Percentiles rank a stretch among this genome's conserved stretches.
phyloP scores from a whole-genome alignment of 2,113 vertebrate species.

The Brachyistius frenatus region DNA sequence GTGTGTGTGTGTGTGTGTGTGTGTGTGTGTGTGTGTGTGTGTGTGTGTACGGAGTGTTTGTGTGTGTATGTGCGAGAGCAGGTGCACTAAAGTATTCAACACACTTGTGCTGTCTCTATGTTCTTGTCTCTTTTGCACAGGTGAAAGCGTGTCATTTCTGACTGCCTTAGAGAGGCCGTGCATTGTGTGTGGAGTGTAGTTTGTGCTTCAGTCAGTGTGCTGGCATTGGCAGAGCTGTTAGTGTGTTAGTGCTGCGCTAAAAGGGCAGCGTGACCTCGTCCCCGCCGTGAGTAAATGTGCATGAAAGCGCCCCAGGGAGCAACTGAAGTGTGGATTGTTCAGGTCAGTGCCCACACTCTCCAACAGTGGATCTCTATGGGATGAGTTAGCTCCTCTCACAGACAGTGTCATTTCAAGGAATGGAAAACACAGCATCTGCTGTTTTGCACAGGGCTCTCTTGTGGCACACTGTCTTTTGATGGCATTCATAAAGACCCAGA shows the following conservation, averaged over 20 bases:
- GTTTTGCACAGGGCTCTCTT: slow-evolving; percentile 43
- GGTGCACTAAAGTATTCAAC: too few relatives aligned
- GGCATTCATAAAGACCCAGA: slow-evolving; percentile 57
- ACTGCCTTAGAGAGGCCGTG: slow-evolving; percentile 29
- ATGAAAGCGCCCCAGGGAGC: slow-evolving; percentile 70
- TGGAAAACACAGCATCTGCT: slow-evolving; percentile 55
- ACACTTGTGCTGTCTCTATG: slow-evolving; percentile 17
- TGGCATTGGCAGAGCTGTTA: slow-evolving; percentile 21
- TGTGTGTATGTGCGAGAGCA: neutral
- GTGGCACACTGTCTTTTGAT: slow-evolving; percentile 53
- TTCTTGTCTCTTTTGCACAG: slow-evolving; percentile 52
- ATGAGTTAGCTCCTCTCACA: slow-evolving; percentile 45
- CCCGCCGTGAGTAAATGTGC: slow-evolving; percentile 71
- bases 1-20: neutral
- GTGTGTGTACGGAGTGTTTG: neutral
- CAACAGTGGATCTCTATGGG: slow-evolving; percentile 40
- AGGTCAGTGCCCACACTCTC: slow-evolving; percentile 68
- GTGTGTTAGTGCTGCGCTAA: slow-evolving; percentile 67
- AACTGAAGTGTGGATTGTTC: slow-evolving; percentile 65
- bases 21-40: neutral
- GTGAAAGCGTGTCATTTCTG: slow-evolving; percentile 47
- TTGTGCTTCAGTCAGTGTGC: slow-evolving; percentile 25
- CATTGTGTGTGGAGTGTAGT: neutral
- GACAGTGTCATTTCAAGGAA: slow-evolving; percentile 63
- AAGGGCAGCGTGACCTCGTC: slow-evolving; percentile 73